Evolutionary conservation across 2,888 invertebrate species (phyloP), one percentile per base, ranked within the genome.

Genomic region (Hololepta plana): DNA sequence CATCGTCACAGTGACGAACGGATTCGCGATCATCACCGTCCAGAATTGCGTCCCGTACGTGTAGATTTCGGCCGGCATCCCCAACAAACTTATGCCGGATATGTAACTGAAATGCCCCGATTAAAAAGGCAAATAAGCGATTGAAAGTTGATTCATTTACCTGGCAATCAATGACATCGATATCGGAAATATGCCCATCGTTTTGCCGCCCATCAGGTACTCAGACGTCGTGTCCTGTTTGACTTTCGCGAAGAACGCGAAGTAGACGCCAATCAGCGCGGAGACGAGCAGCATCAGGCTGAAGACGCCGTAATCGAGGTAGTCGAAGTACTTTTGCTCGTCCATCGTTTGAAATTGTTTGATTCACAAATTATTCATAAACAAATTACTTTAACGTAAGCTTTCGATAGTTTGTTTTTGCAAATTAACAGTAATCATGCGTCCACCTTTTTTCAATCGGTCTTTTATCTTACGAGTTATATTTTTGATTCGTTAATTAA

Each of bases 141-240:
- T 7, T 6, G 6, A 17, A 17, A 17, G 4, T 23, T 4, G 4
- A 12, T 23, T 12, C 9, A 23, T 12, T 53, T 63, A 75, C 75
- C 75, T 75, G 41, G 76, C 74, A 37, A 77, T 72, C 31, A 77
- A 53, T 8, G 75, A 76, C 72, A 76, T 74, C 26, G 76, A 73
- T 43, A 77, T 74, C 1, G 76, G 76, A 39, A 76, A 70, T 38
- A 76, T 67, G n/a, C 74, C 72, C 74, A 77, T 75, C 6, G 66
- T 71, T 43, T 74, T 73, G 12, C 76, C 74, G 4, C 76, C 77
- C 60, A 76, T 68, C 29, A 77, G 58, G 40, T 76, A 77, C 40
- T 77, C 75, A 11, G 64, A 51, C 0, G 75, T 72, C 1, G 73
- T 73, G 41, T 75, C 69, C 37, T 70, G 67, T 40, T 70, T 73